phyloP scores from a whole-genome alignment of 2,113 vertebrate species.

The Oriolus oriolus region DNA sequence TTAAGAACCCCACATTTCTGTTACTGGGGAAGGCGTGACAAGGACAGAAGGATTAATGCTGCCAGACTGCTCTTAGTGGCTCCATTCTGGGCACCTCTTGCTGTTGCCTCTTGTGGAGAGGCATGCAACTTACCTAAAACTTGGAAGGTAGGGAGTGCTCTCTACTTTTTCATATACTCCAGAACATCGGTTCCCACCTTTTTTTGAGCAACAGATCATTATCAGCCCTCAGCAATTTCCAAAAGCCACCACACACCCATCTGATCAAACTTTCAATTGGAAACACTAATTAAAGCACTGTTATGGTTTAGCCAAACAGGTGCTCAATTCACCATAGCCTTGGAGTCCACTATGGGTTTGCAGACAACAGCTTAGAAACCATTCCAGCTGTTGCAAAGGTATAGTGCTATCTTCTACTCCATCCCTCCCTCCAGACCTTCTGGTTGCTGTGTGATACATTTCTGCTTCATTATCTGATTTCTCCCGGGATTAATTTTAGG shows the following conservation, averaged over 20 bases:
- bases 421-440: neutral
- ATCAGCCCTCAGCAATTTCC: neutral
- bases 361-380: neutral
- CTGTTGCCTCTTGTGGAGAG: neutral
- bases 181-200: neutral
- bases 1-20: neutral
- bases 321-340: neutral
- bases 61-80: neutral
- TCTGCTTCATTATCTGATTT: neutral
- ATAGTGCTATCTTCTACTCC: neutral
- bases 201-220: neutral
- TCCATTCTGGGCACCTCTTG: neutral
- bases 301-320: neutral
- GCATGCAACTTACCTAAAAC: neutral
- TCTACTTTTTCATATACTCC: neutral
- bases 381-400: neutral
- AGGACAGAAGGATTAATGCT: neutral
- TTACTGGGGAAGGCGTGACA: neutral
- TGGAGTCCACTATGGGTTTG: neutral
- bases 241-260: neutral
- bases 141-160: neutral
- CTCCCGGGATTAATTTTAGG: neutral
- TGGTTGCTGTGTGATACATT: neutral
- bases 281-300: neutral
- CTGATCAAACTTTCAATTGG: neutral